Evolutionary conservation across 2,888 invertebrate species (phyloP), one percentile per base, ranked within the genome.

Genomic region (Petrolisthes cinctipes): DNA sequence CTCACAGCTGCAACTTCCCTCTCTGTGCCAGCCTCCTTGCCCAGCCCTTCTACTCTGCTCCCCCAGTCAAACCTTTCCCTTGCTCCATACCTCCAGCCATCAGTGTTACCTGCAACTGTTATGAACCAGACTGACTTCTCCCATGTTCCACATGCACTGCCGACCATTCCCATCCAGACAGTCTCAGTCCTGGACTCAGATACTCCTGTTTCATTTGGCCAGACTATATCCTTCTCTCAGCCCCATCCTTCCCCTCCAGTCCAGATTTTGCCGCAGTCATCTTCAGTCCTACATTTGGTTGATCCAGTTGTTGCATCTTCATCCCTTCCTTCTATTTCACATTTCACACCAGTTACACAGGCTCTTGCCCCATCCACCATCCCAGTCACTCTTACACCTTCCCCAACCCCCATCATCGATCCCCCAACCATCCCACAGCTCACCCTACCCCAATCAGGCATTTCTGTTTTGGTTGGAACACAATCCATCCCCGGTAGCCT

Each of bases 81-180:
- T 51, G 51, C 86, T 9, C 86, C 86, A 11, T 86, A 80, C 66
- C 81, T 86, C 51, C 86, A 86, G 54, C 79, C 82, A 1, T 86
- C 86, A 5, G 82, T 86, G 4, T 54, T 86, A 5, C 81, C 86
- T 6, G 61, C 85, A 9, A 73, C 85, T 75, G 82, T 86, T 20
- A 61, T 86, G 20, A 86, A 86, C 76, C 85, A 81, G 73, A 51
- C 73, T 54, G 86, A 86, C 9, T 23, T 86, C 51, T 73, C 80
- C 3, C 85, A 85, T 56, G 37, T 81, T 4, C 79, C 81, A 37
- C 86, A 86, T 53, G 37, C 86, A 9, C 17, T 86, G 5, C 73
- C 86, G 37, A 75, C 86, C 37, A n/a, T 86, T 14, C 86, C 86
- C 51, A 37, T 86, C 51, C 86, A 86, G 66, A 80, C 82, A 11